Percentiles rank a stretch among this genome's conserved stretches.
phyloP scores from a whole-genome alignment of 2,888 invertebrate genomes.

The Caenorhabditis macrosperma region DNA sequence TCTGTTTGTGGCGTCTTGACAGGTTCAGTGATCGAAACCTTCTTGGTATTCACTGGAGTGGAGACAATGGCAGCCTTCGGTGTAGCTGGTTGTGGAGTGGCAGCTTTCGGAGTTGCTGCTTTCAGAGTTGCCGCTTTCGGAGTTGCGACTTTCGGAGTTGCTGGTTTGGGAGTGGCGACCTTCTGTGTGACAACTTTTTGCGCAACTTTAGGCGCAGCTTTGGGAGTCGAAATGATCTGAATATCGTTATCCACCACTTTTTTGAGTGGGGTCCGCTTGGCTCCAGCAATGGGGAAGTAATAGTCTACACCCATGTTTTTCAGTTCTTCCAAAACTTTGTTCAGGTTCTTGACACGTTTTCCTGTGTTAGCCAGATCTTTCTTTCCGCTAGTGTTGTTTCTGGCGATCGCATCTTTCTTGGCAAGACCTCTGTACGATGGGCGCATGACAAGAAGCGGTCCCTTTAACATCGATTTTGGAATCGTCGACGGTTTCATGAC shows the following conservation, averaged over 20 bases:
- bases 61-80: constrained; percentile 1
- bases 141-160: constrained; percentile 7
- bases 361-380: constrained; percentile 51
- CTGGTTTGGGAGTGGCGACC: constrained; percentile 10
- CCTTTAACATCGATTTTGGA: constrained; percentile 66
- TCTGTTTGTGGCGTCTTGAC: constrained; percentile 41
- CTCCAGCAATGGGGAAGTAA: constrained; percentile 35
- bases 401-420: constrained; percentile 58
- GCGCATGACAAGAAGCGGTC: constrained; percentile 60
- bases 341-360: constrained; percentile 3
- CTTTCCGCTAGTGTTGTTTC: constrained; percentile 40
- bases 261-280: constrained; percentile 14
- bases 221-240: constrained; percentile 22
- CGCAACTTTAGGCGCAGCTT: not conserved
- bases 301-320: constrained; percentile 69
- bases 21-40: constrained; percentile 11
- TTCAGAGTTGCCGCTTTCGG: constrained; percentile 17
- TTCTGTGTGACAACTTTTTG: constrained; percentile 9
- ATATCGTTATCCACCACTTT: constrained; percentile 31
- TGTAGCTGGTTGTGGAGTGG: constrained; percentile 2
- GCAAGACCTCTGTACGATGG: constrained; percentile 60
- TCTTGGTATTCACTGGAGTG: constrained; percentile 22
- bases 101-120: constrained; percentile 9
- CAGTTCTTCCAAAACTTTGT: constrained; percentile 46
- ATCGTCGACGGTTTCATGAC: constrained; percentile 62